Conservation (phyloP, 2,888 invertebrate species). For the Apodemia hepburni region DNA sequence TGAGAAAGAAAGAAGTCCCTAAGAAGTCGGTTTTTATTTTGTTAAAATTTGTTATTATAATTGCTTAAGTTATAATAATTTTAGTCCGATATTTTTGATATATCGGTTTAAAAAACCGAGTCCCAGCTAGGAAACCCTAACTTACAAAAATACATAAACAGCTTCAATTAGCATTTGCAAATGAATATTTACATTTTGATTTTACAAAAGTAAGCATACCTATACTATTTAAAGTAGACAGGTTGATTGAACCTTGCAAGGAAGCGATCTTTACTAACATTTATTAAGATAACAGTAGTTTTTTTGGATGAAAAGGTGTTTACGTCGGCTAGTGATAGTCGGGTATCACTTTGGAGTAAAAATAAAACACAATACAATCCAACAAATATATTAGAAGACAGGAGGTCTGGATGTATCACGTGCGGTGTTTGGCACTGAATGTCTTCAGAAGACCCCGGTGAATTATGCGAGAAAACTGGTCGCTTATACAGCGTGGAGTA, state of each 20-base stretch:
- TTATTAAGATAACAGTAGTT: background rate
- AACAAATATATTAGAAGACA: background rate
- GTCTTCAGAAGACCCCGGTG: background rate
- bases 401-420: background rate
- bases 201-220: background rate
- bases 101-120: too few species aligned
- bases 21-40: too few species aligned
- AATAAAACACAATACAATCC: background rate
- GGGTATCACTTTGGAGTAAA: background rate
- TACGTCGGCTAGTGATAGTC: background rate
- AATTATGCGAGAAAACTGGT: background rate
- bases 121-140: too few species aligned
- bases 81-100: too few species aligned
- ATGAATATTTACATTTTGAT: slow-evolving; percentile 2
- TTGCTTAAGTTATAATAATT: too few species aligned
- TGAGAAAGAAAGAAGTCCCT: too few species aligned
- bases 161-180: background rate
- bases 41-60: too few species aligned
- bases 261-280: background rate
- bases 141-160: too few species aligned
- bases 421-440: too few species aligned
- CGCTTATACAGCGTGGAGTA: too few species aligned
- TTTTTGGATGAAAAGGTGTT: background rate
- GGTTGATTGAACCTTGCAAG: background rate
- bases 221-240: background rate